These are phyloP conservation scores for Acleris laterana DNA, from an alignment of 2,888 invertebrate genomes.

Conservation along the genomic window DNA sequence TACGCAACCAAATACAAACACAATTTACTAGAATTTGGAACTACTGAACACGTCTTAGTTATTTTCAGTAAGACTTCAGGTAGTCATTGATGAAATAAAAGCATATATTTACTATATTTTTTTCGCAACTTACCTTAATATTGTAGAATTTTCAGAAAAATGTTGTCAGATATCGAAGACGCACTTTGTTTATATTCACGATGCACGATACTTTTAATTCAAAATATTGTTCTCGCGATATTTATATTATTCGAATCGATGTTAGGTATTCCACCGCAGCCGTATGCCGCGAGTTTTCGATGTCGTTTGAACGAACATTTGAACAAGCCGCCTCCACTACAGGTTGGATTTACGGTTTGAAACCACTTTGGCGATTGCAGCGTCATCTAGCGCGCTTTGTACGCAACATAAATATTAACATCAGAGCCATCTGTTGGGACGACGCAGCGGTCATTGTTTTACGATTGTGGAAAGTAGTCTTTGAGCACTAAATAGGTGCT, in stretches of 20 bases:
- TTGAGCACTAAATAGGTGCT: too few species aligned
- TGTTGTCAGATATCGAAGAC: not conserved
- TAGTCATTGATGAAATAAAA: not conserved
- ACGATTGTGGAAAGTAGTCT: too few species aligned
- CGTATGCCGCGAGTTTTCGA: conserved; percentile 74
- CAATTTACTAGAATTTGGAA: not conserved
- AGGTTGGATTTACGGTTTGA: conserved; percentile 13
- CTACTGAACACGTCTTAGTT: not conserved
- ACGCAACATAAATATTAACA: not conserved
- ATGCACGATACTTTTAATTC: conserved; percentile 29
- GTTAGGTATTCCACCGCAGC: conserved; percentile 50
- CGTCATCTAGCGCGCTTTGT: conserved; percentile 51
- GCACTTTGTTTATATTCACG: conserved; percentile 18
- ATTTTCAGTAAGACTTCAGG: not conserved
- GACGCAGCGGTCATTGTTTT: conserved; percentile 8
- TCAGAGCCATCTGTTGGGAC: conserved; percentile 33
- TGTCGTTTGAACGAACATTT: conserved; percentile 70
- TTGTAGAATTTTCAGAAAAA: conserved; percentile 3
- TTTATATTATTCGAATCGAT: conserved; percentile 22
- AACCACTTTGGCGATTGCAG: conserved; percentile 41
- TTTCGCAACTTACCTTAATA: conserved; percentile 6
- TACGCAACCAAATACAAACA: conserved; percentile 14
- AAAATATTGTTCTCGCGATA: conserved; percentile 11
- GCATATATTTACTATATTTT: too few species aligned
- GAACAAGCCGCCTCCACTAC: conserved; percentile 64